These are phyloP conservation scores for Rallus limicola DNA, from an alignment of 2,113 vertebrate genomes.

Conservation along the genomic window DNA sequence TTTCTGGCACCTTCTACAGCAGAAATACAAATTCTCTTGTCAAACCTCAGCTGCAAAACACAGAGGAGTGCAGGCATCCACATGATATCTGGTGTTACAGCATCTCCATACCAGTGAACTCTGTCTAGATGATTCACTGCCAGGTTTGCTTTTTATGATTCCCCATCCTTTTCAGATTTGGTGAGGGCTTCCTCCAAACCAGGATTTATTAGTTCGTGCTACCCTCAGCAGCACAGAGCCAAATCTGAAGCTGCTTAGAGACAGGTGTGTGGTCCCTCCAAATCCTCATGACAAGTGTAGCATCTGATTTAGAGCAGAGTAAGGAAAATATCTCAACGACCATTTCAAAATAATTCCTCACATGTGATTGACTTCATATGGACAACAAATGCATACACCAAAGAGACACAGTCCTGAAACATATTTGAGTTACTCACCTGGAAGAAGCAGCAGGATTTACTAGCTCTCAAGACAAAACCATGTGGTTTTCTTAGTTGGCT, in stretches of 20 bases:
- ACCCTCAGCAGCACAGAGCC: background rate
- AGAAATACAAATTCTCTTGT: background rate
- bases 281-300: background rate
- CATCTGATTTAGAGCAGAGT: background rate
- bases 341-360: background rate
- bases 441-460: background rate
- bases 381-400: background rate
- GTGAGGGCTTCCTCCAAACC: background rate
- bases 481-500: background rate
- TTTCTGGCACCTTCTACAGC: background rate
- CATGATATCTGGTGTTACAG: background rate
- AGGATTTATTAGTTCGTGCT: background rate
- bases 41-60: conserved; percentile 11
- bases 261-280: background rate
- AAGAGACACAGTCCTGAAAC: background rate
- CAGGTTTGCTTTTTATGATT: conserved; percentile 3
- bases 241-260: background rate
- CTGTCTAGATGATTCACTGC: background rate
- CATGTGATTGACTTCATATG: background rate
- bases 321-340: background rate
- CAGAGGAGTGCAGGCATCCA: background rate
- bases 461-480: background rate
- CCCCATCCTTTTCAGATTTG: background rate
- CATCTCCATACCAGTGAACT: background rate
- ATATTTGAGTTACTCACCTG: background rate